Conservation (phyloP, 2,797 vertebrate genomes). For the Amblyraja radiata region DNA sequence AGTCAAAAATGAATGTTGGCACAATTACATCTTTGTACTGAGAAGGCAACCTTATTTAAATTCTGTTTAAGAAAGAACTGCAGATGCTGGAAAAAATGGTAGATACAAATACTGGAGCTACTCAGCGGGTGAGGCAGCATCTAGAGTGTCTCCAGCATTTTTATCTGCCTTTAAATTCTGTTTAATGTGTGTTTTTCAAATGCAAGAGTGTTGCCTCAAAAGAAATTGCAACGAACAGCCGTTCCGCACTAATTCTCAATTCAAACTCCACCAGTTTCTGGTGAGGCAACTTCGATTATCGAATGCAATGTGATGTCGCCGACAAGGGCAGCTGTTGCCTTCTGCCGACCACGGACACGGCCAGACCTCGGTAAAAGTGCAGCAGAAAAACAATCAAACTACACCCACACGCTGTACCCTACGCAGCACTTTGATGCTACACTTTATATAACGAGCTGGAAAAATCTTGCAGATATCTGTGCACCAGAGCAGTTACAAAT, state of each 20-base stretch:
- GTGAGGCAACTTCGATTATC: neutral
- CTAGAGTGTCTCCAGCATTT: too few relatives aligned
- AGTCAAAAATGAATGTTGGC: neutral
- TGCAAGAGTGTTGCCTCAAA: neutral
- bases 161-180: neutral
- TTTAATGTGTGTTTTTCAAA: neutral
- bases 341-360: neutral
- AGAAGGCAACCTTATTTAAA: neutral
- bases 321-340: neutral
- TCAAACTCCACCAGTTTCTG: neutral
- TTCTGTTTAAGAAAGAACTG: neutral
- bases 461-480: neutral
- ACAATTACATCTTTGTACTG: neutral
- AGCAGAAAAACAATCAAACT: neutral
- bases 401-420: neutral
- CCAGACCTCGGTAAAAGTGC: neutral
- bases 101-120: too few relatives aligned
- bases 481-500: neutral
- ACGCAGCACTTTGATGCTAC: neutral
- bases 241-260: neutral
- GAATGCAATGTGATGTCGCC: neutral
- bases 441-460: neutral
- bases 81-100: too few relatives aligned
- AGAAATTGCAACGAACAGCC: neutral
- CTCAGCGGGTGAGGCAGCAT: too few relatives aligned